A percentile compares a stretch with the other conserved stretches of the same genome.
phyloP scores from a whole-genome alignment of 2,888 invertebrate species.

The Tenthredo livida region DNA sequence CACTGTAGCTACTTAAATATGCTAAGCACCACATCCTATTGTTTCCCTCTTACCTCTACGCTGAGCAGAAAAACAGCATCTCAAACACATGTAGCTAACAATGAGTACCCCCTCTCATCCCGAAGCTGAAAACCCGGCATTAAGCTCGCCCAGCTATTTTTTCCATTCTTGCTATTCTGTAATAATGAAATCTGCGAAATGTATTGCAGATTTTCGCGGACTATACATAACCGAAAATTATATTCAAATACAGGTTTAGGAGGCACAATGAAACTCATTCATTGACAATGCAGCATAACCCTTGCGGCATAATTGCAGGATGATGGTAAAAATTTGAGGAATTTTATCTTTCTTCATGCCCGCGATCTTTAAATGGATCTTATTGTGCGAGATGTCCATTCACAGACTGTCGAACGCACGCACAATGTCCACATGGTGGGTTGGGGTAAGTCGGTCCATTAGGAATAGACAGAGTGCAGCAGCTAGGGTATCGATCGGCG shows the following conservation, averaged over 20 bases:
- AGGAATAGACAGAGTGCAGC: background rate
- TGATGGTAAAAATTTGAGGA: constrained; percentile 17
- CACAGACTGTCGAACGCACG: background rate
- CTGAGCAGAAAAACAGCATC: background rate
- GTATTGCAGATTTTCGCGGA: background rate
- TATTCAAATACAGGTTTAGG: background rate
- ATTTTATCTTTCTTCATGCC: background rate
- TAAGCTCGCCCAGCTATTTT: background rate
- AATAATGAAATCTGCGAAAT: background rate
- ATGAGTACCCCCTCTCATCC: background rate
- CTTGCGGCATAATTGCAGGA: no score
- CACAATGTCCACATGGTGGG: background rate
- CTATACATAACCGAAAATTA: background rate
- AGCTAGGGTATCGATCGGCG: constrained; percentile 39
- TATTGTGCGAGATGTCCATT: background rate
- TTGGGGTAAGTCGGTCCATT: constrained; percentile 16
- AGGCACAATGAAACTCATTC: background rate
- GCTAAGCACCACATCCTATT: constrained; percentile 33
- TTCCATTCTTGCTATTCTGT: background rate
- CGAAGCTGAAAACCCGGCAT: background rate
- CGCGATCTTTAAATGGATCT: constrained; percentile 10
- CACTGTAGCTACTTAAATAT: constrained; percentile 35
- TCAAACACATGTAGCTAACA: background rate
- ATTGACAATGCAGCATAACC: no score
- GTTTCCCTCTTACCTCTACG: constrained; percentile 2